Conservation (phyloP, 53 echinoderm and acorn worm genomes). For the Patiria pectinifera region DNA sequence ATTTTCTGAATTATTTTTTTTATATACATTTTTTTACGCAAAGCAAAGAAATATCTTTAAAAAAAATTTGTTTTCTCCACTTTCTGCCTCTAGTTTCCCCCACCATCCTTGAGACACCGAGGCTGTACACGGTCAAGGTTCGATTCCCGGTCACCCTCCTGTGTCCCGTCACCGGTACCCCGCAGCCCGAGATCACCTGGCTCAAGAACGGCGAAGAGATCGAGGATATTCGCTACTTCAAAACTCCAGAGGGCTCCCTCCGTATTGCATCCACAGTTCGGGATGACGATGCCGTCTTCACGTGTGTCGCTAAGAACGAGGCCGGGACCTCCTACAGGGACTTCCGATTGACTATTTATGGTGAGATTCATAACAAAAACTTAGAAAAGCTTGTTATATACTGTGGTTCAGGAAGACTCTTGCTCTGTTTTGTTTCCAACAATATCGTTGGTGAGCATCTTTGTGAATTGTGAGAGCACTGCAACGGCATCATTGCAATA, state of each 20-base stretch:
- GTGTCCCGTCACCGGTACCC: constrained; percentile 70
- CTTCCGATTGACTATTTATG: constrained; percentile 59
- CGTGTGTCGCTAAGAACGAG: constrained; percentile 45
- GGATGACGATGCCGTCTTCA: constrained; percentile 64
- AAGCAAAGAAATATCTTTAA: too few species aligned
- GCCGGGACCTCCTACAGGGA: constrained; percentile 60
- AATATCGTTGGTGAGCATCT: too few species aligned
- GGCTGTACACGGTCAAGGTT: constrained; percentile 57
- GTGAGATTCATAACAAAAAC: constrained; percentile 17
- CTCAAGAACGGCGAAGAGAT: constrained; percentile 55
- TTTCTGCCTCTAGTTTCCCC: constrained; percentile 40
- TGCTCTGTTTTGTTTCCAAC: too few species aligned
- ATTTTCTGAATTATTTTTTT: too few species aligned
- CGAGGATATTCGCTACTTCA: constrained; percentile 59
- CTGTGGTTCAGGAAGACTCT: not conserved
- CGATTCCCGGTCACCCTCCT: constrained; percentile 67
- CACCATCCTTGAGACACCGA: constrained; percentile 52
- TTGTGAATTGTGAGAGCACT: too few species aligned
- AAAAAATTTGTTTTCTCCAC: not conserved
- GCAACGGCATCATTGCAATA: too few species aligned
- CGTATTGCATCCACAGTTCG: constrained; percentile 71
- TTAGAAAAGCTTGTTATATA: not conserved
- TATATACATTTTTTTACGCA: too few species aligned
- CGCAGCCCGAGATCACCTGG: constrained; percentile 62
- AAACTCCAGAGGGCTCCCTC: constrained; percentile 66